These are phyloP conservation scores for Peribatodes rhomboidaria DNA, from an alignment of 2,888 invertebrate species.

Conservation along the genomic window DNA sequence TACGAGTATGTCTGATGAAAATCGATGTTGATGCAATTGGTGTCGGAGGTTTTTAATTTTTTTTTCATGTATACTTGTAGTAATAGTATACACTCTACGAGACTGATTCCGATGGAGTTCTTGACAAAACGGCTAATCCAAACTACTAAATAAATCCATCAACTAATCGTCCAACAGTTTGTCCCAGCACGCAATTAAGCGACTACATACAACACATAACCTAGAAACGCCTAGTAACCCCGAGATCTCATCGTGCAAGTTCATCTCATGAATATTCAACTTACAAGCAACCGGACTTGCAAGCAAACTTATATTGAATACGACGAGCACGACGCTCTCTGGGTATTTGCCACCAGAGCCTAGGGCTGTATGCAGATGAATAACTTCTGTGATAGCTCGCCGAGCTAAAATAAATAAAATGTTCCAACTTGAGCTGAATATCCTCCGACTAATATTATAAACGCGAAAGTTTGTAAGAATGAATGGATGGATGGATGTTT, in stretches of 20 bases:
- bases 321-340: slow-evolving; percentile 35
- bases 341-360: slow-evolving; percentile 2
- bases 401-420: neutral
- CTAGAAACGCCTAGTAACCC: slow-evolving; percentile 24
- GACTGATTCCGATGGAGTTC: too few relatives aligned
- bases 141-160: neutral
- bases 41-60: too few relatives aligned
- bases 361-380: neutral
- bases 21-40: too few relatives aligned
- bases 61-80: too few relatives aligned
- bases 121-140: too few relatives aligned
- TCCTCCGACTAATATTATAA: too few relatives aligned
- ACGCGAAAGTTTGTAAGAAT: too few relatives aligned
- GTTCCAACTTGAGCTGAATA: too few relatives aligned
- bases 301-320: slow-evolving; percentile 63
- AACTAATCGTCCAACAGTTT: slow-evolving; percentile 5
- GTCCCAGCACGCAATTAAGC: slow-evolving; percentile 16
- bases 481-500: too few relatives aligned
- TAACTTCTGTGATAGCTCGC: neutral
- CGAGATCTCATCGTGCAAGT: slow-evolving; percentile 43
- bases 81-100: too few relatives aligned
- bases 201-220: neutral
- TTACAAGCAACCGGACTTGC: slow-evolving; percentile 53
- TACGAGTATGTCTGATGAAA: too few relatives aligned
- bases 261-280: slow-evolving; percentile 63